A percentile compares a stretch with the other conserved stretches of the same genome.
Evolutionary conservation across 2,113 vertebrate genomes (phyloP).

Genomic region (Lophochroa leadbeateri): DNA sequence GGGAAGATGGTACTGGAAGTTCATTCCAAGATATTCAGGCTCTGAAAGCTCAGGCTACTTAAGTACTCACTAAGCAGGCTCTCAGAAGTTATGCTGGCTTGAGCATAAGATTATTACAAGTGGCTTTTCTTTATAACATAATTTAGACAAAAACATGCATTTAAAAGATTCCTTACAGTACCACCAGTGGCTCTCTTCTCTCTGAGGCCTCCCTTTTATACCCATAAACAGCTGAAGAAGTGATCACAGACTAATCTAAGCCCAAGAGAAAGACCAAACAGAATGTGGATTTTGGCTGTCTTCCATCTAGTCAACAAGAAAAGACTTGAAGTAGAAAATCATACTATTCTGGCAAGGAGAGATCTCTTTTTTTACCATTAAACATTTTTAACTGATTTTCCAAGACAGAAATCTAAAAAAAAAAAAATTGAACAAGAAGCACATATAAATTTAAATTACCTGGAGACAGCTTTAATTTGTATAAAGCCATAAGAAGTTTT

Average conservation of each 20-base stretch:
- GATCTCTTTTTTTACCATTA: background rate
- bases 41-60: background rate
- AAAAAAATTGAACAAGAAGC: background rate
- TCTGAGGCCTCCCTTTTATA: conserved; percentile 31
- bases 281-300: conserved; percentile 17
- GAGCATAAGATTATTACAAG: background rate
- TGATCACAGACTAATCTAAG: conserved; percentile 54
- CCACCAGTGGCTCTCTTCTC: background rate
- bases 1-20: background rate
- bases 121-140: background rate
- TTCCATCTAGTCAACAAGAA: background rate
- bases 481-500: background rate
- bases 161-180: background rate
- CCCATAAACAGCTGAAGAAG: conserved; percentile 36
- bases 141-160: background rate
- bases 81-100: background rate
- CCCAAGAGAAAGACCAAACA: conserved; percentile 45
- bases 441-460: conserved; percentile 49
- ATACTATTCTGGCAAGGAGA: background rate
- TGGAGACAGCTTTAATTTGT: conserved; percentile 55
- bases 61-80: background rate
- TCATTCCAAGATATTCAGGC: background rate
- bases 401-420: background rate
- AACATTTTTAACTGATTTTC: background rate
- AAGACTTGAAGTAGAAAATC: conserved; percentile 5